These are phyloP conservation scores for Anguilla marmorata DNA, from an alignment of 2,797 vertebrate genomes.

Conservation along the genomic window DNA sequence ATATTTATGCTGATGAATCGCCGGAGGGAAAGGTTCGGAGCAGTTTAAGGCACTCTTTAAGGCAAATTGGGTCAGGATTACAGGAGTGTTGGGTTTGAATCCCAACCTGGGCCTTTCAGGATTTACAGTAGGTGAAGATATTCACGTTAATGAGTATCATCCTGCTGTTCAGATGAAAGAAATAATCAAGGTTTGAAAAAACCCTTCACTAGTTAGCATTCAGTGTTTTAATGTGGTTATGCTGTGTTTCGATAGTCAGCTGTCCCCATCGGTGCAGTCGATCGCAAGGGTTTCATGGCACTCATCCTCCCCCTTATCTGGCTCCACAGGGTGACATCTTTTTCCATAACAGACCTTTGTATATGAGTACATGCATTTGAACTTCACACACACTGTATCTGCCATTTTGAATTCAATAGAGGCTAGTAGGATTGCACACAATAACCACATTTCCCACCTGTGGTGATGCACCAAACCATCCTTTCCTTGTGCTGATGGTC, in stretches of 20 bases:
- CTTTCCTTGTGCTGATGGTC: not conserved
- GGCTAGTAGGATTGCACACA: not conserved
- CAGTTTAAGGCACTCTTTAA: not conserved
- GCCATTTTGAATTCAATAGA: not conserved
- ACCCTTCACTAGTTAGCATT: not conserved
- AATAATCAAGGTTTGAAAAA: not conserved
- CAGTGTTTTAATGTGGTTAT: not conserved
- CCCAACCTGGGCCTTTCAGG: no score
- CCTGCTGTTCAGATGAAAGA: not conserved
- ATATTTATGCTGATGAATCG: constrained; percentile 8
- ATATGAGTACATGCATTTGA: not conserved
- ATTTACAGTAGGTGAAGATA: not conserved
- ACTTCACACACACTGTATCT: not conserved
- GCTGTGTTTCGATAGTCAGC: not conserved
- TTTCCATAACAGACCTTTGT: not conserved
- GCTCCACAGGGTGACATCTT: not conserved
- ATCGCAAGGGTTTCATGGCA: not conserved
- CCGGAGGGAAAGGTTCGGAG: not conserved
- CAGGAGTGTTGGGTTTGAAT: not conserved
- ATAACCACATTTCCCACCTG: not conserved
- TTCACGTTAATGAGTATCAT: not conserved
- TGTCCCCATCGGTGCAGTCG: not conserved
- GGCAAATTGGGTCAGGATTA: constrained; percentile 1
- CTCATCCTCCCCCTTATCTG: not conserved
- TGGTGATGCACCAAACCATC: not conserved